Conservation (phyloP, 2,113 vertebrate species). For the Myiopsitta monachus region DNA sequence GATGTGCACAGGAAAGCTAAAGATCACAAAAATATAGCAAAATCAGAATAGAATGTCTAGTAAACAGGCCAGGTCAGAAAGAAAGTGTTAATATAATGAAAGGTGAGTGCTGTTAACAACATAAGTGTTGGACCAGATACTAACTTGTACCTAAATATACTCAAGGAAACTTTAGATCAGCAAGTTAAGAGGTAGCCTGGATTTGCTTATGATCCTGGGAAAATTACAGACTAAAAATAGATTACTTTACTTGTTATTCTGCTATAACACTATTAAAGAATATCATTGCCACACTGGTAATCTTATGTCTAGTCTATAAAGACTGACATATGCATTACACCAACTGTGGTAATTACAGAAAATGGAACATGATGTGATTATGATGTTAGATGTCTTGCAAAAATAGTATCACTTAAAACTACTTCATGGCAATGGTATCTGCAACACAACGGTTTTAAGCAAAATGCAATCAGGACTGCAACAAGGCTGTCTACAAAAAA, state of each 20-base stretch:
- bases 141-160: not conserved
- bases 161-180: not conserved
- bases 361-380: constrained; percentile 30
- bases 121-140: not conserved
- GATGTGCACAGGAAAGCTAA: not conserved
- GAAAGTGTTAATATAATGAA: not conserved
- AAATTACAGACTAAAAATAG: constrained; percentile 36
- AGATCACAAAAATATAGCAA: not conserved
- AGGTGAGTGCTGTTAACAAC: not conserved
- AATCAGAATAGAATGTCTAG: not conserved
- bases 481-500: not conserved
- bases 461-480: not conserved
- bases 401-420: not conserved
- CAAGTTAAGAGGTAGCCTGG: not conserved
- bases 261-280: not conserved
- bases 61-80: not conserved
- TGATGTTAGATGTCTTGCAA: not conserved
- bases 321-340: not conserved
- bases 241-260: constrained; percentile 7
- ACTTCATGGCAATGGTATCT: not conserved
- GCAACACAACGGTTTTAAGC: not conserved
- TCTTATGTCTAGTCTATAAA: not conserved
- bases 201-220: not conserved
- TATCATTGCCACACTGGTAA: not conserved
- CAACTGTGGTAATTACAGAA: constrained; percentile 32